phyloP scores from a whole-genome alignment of 2,113 vertebrate genomes.

The Carassius gibelio region DNA sequence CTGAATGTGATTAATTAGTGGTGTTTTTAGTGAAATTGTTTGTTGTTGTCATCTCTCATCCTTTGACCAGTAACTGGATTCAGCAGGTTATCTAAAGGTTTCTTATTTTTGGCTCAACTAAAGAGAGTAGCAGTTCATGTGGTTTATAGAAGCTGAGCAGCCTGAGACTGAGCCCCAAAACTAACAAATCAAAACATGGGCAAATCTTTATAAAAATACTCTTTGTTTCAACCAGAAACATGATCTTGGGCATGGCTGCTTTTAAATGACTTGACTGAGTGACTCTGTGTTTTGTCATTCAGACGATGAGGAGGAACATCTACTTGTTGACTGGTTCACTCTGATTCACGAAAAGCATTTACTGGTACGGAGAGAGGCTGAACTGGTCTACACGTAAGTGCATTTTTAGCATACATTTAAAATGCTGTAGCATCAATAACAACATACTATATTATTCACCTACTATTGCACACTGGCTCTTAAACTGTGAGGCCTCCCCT shows the following conservation, averaged over 20 bases:
- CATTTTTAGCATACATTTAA: background rate
- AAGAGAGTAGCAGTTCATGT: background rate
- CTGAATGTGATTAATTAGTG: no score
- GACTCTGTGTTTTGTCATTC: slow-evolving; percentile 39
- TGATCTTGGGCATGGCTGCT: background rate
- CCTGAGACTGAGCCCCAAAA: background rate
- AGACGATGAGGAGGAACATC: slow-evolving; percentile 88
- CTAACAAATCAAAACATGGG: background rate
- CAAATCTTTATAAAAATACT: background rate
- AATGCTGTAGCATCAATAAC: background rate
- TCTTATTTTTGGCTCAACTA: background rate
- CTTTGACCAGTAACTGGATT: background rate
- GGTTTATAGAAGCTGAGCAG: background rate
- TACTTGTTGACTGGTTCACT: slow-evolving; percentile 97
- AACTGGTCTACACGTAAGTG: slow-evolving; percentile 97
- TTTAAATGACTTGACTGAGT: background rate
- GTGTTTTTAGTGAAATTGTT: no score
- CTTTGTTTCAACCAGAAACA: background rate
- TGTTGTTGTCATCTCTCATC: background rate
- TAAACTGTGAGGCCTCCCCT: background rate
- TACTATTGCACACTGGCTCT: background rate
- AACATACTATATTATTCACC: background rate
- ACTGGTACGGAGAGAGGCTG: slow-evolving; percentile 89
- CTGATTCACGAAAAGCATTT: slow-evolving; percentile 97
- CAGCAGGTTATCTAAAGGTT: background rate